These are phyloP conservation scores for Penaeus japonicus DNA, from an alignment of 1,140 invertebrate species.

Conservation along the genomic window DNA sequence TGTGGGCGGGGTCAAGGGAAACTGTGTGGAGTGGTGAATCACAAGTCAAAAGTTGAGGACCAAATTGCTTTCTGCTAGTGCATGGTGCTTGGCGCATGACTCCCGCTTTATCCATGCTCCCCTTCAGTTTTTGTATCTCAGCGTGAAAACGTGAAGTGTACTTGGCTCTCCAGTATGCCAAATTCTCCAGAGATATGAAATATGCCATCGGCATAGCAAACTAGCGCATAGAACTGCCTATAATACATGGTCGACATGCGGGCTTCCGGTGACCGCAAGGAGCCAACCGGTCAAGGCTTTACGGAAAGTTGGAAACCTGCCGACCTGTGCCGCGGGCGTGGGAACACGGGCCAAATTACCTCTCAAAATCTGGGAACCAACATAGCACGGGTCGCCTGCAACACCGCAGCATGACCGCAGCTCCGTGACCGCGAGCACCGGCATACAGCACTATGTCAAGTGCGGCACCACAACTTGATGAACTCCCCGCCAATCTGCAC, in stretches of 20 bases:
- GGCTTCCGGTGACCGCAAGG: conserved; percentile 42
- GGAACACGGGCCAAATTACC: conserved; percentile 31
- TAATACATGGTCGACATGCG: neutral
- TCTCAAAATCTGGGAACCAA: conserved; percentile 45
- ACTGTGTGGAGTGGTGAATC: conserved; percentile 47
- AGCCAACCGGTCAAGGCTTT: conserved; percentile 48
- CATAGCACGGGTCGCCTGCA: conserved; percentile 35
- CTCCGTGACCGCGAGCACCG: conserved; percentile 10
- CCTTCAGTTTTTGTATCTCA: no score
- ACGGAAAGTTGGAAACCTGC: conserved; percentile 53
- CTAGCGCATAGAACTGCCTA: no score
- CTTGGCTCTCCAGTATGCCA: no score
- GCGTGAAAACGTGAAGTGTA: no score
- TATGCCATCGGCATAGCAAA: no score
- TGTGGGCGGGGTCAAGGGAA: conserved; percentile 53
- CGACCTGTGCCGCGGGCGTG: conserved; percentile 35
- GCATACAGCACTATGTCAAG: neutral
- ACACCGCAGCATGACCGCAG: conserved; percentile 47
- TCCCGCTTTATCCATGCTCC: no score
- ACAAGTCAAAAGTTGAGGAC: conserved; percentile 48
- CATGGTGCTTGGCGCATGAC: neutral
- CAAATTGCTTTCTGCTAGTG: conserved; percentile 1
- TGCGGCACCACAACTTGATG: conserved; percentile 21
- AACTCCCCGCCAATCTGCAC: neutral
- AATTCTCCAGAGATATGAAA: no score